These are phyloP conservation scores for Empis livida DNA, from an alignment of 2,888 invertebrate species.

Conservation along the genomic window DNA sequence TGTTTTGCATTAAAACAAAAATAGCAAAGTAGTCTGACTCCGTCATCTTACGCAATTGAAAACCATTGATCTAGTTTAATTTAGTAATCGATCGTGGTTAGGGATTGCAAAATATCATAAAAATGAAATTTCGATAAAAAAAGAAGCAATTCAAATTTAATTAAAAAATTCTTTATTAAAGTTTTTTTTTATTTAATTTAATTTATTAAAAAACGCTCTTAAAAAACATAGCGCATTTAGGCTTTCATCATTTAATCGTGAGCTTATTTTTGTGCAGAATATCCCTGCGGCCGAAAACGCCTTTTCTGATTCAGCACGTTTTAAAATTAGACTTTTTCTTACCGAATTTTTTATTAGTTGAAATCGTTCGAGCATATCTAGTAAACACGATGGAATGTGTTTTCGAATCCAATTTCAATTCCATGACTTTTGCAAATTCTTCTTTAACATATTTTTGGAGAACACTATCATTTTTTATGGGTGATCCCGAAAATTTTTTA, in stretches of 20 bases:
- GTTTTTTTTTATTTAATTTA: background rate
- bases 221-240: background rate
- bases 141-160: too few relatives aligned
- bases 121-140: too few relatives aligned
- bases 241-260: background rate
- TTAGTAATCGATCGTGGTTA: too few relatives aligned
- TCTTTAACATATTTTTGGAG: constrained; percentile 7
- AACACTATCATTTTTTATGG: constrained; percentile 6
- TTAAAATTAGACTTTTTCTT: constrained; percentile 13
- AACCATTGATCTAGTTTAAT: too few relatives aligned
- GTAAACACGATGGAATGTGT: constrained; percentile 11
- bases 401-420: constrained; percentile 10
- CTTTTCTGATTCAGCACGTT: constrained; percentile 4
- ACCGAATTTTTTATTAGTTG: constrained; percentile 13
- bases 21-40: too few relatives aligned
- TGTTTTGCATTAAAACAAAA: too few relatives aligned
- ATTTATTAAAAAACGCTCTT: background rate
- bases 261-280: constrained; percentile 2
- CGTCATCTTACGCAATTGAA: too few relatives aligned
- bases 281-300: constrained; percentile 6
- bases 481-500: constrained; percentile 1
- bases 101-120: too few relatives aligned
- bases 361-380: constrained; percentile 11
- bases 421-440: constrained; percentile 8
- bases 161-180: too few relatives aligned